Evolutionary conservation across 1,140 invertebrate species (phyloP).

Genomic region (Drosophila sproati): DNA sequence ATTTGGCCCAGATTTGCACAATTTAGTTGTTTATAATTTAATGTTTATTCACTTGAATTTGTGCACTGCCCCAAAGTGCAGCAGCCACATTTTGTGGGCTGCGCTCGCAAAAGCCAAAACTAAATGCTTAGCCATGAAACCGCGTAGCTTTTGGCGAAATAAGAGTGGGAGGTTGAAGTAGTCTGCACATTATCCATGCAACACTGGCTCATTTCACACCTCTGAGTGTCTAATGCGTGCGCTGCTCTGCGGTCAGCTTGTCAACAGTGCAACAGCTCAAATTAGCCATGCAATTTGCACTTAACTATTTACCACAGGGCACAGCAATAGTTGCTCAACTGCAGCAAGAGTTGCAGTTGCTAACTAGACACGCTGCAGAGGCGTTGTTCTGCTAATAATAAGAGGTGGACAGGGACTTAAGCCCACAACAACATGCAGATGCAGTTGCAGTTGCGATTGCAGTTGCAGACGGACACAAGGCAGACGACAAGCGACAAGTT

Average conservation of each 20-base stretch:
- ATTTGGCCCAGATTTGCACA: background rate
- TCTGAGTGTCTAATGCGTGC: constrained; percentile 18
- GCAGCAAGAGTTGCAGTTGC: constrained; percentile 3
- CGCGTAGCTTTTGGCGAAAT: constrained; percentile 20
- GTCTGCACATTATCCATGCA: constrained; percentile 12
- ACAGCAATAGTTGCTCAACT: constrained; percentile 7
- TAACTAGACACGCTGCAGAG: constrained; percentile 35
- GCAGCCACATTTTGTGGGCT: background rate
- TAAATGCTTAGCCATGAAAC: constrained; percentile 32
- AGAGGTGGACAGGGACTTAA: constrained; percentile 59
- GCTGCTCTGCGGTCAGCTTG: constrained; percentile 38
- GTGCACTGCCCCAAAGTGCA: background rate
- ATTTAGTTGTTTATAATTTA: constrained; percentile 24
- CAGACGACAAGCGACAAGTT: constrained; percentile 77
- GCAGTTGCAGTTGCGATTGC: background rate
- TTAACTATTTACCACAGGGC: constrained; percentile 70
- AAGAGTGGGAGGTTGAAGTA: background rate
- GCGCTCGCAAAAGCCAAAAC: constrained; percentile 19
- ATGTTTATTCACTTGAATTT: constrained; percentile 17
- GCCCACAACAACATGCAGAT: constrained; percentile 37
- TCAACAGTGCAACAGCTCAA: constrained; percentile 71
- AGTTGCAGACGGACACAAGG: constrained; percentile 12
- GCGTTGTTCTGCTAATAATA: constrained; percentile 23
- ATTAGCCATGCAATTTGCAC: constrained; percentile 81
- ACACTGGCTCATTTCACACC: constrained; percentile 33